Base-by-base conservation (phyloP, 2,888 invertebrate genomes). In the Melanotus villosus region DNA sequence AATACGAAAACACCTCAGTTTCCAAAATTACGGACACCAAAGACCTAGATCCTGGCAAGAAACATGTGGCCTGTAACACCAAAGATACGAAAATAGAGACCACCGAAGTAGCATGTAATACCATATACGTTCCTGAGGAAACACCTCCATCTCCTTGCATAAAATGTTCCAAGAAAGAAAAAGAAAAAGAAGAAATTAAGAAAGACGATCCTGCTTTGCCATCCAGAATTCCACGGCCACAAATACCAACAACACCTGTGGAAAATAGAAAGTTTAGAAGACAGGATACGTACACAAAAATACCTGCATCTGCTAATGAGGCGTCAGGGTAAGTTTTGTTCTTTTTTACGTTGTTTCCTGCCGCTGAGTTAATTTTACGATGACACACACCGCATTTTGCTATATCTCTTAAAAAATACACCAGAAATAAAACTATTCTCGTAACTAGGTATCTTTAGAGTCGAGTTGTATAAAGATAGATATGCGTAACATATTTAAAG, bases 241-340 rank as follows among this genome's bases (percentile, higher is more conserved):
- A 80, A 72, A 73, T 82, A 58, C 80, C 81, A 10, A 80, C 81
- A 1, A 81, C 82, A 26, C 82, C 83, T 19, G 79, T 81, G 16
- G 84, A 84, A 78, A 78, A 72, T 62, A 78, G 83, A 60, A 84
- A 84, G 73, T 83, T 84, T 67, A 81, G 80, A 68, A 74, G 85
- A 66, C 85, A 85, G 73, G 83, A 84, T 74, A 85, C 85, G 16
- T 85, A 85, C 70, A 85, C 84, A 59, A 85, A 85, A 76, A 81
- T 85, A 69, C 66, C 76, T 43, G 56, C 65, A 26, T 58, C 69
- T 58, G 63, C 59, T 52, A 59, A 50, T 54, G 60, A 68, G 30
- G 41, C 54, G 36, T 65, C 71, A 6, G 74, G 76, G 79, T 79
- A 73, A 76, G 79, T 75, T 26, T 54, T 34, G 32, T 56, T 38